Conservation (phyloP, 2,888 invertebrate species). For the Caenorhabditis japonica region DNA sequence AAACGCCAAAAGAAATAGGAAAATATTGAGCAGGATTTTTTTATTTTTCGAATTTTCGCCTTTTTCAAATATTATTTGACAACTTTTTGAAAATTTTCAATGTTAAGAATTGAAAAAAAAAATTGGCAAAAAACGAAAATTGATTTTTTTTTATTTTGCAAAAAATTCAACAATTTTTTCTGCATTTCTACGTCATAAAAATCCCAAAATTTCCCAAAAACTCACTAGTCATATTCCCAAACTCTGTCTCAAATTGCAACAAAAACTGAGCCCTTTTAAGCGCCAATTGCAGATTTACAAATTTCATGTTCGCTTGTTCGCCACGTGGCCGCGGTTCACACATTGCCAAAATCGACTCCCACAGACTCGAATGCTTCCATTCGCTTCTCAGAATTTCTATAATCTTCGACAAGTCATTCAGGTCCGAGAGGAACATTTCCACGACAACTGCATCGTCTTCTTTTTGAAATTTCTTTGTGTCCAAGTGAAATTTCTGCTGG, state of each 20-base stretch:
- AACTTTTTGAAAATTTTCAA: no score
- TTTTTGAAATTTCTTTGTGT: slow-evolving; percentile 26
- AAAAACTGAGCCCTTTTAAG: slow-evolving; percentile 27
- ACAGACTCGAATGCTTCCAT: slow-evolving; percentile 54
- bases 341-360: slow-evolving; percentile 59
- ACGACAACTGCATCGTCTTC: slow-evolving; percentile 54
- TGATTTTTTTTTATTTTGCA: no score
- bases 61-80: no score
- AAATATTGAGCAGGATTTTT: no score
- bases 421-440: slow-evolving; percentile 54
- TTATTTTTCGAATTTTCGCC: no score
- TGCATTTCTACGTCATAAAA: no score
- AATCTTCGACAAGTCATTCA: slow-evolving; percentile 44
- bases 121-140: no score
- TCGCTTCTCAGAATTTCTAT: slow-evolving; percentile 46
- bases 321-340: no score
- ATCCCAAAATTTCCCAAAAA: no score
- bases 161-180: no score
- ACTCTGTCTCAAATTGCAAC: slow-evolving; percentile 35
- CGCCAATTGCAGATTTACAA: slow-evolving; percentile 6
- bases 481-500: slow-evolving; percentile 51
- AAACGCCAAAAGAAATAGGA: no score
- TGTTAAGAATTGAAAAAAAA: no score
- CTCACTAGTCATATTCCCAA: slow-evolving; percentile 23
- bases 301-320: slow-evolving; percentile 2